Evolutionary conservation across 1,140 invertebrate genomes (phyloP).

Genomic region (Bicyclus anynana): DNA sequence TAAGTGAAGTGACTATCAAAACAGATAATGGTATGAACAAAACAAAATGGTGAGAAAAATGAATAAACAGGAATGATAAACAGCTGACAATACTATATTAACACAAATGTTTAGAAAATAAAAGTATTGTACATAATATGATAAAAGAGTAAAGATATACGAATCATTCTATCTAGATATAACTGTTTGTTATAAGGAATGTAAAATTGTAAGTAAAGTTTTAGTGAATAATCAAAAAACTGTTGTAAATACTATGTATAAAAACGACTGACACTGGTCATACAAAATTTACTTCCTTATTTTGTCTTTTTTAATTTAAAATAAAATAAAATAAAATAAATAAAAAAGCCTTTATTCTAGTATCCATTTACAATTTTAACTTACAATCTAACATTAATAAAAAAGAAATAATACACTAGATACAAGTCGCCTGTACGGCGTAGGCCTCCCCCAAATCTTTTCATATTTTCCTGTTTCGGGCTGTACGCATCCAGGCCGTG

Average conservation of each 20-base stretch:
- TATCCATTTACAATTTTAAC: no score
- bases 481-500: no score
- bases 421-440: no score
- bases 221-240: constrained; percentile 38
- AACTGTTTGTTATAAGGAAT: constrained; percentile 53
- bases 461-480: no score
- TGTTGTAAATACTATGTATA: constrained; percentile 56
- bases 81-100: constrained; percentile 75
- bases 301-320: no score
- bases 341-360: no score
- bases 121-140: constrained; percentile 55
- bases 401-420: no score
- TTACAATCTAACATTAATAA: no score
- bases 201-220: constrained; percentile 66
- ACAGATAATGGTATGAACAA: neutral
- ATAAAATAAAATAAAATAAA: no score
- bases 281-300: neutral
- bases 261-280: constrained; percentile 38
- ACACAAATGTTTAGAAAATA: constrained; percentile 61
- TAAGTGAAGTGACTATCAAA: constrained; percentile 15
- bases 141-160: constrained; percentile 63
- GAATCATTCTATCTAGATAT: constrained; percentile 68
- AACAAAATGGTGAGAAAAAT: constrained; percentile 4
- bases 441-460: no score
- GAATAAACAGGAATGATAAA: constrained; percentile 57